Percentiles rank a stretch among this genome's conserved stretches.
Conservation (phyloP, 2,888 invertebrate genomes). For the Troides helena region DNA sequence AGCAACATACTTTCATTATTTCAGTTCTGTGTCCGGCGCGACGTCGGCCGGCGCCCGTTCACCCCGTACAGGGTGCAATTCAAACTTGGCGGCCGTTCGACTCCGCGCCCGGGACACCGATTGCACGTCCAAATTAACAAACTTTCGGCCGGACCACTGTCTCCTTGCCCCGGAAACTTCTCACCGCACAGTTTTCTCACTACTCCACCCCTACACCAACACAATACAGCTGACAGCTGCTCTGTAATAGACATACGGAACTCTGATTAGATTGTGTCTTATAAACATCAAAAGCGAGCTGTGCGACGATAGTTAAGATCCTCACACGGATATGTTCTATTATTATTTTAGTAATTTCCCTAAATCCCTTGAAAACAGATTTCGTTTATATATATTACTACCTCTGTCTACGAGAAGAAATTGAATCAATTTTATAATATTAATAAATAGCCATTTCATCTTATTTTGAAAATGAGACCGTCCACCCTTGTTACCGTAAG, state of each 20-base stretch:
- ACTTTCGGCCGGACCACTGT: constrained; percentile 42
- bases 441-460: no score
- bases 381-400: no score
- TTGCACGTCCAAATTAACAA: constrained; percentile 59
- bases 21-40: constrained; percentile 28
- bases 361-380: no score
- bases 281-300: no score
- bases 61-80: constrained; percentile 57
- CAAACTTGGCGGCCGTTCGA: constrained; percentile 51
- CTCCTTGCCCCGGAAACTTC: constrained; percentile 29
- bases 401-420: no score
- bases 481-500: no score
- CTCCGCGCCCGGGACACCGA: constrained; percentile 46
- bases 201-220: constrained; percentile 11
- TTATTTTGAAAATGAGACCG: no score
- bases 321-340: no score
- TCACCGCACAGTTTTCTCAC: constrained; percentile 32
- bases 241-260: neutral
- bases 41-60: constrained; percentile 41
- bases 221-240: constrained; percentile 21
- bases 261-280: no score
- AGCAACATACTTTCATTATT: constrained; percentile 19
- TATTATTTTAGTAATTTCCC: no score
- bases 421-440: no score
- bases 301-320: no score